These are phyloP conservation scores for Latrodectus hesperus DNA, from an alignment of 2,888 invertebrate species.

Conservation along the genomic window DNA sequence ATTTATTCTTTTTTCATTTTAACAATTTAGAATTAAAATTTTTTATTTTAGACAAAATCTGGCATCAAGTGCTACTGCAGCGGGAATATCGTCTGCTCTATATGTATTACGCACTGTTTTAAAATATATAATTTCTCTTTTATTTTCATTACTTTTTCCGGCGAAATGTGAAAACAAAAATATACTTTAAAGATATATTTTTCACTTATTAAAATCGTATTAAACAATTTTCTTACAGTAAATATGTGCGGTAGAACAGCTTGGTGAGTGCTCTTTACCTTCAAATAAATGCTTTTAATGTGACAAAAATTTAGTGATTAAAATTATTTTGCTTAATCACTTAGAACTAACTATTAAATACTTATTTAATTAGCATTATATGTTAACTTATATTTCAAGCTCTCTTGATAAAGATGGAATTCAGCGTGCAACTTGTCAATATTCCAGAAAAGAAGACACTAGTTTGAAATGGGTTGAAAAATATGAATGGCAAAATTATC, in stretches of 20 bases:
- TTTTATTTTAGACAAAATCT: too few species aligned
- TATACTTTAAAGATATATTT: background rate
- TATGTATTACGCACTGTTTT: background rate
- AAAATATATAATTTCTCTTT: background rate
- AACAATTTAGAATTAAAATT: too few species aligned
- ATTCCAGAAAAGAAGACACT: conserved; percentile 39
- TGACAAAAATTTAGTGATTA: background rate
- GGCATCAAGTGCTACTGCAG: too few species aligned
- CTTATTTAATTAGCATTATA: background rate
- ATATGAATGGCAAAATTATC: conserved; percentile 52
- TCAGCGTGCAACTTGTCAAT: conserved; percentile 43
- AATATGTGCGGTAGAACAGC: conserved; percentile 63
- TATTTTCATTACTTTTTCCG: background rate
- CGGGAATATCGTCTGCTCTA: background rate
- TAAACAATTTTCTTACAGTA: background rate
- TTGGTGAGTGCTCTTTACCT: conserved; percentile 25
- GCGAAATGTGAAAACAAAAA: background rate
- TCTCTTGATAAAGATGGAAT: conserved; percentile 50
- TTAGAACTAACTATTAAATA: too few species aligned
- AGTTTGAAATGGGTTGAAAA: conserved; percentile 47
- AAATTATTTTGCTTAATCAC: too few species aligned
- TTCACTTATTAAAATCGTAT: too few species aligned
- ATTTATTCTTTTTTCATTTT: too few species aligned
- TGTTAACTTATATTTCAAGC: conserved; percentile 7
- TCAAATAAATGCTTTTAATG: background rate